These are phyloP conservation scores for Bujurquina vittata DNA, from an alignment of 2,113 vertebrate genomes.

Conservation along the genomic window DNA sequence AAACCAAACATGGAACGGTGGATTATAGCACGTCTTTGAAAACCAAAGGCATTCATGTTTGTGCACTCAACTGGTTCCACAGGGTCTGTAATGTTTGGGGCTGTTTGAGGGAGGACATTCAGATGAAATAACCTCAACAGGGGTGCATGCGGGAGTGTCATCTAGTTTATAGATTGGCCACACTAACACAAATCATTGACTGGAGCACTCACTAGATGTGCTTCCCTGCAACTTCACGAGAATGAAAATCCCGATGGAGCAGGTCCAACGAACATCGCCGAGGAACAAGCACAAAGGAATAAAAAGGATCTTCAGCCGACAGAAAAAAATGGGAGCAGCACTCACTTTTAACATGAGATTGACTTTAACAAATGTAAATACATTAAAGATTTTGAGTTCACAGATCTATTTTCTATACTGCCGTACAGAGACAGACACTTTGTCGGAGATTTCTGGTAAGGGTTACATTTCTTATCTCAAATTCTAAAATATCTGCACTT, in stretches of 20 bases:
- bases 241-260: not conserved
- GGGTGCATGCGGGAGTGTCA: not conserved
- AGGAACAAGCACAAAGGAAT: not conserved
- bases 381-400: not conserved
- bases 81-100: not conserved
- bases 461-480: not conserved
- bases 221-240: not conserved
- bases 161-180: not conserved
- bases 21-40: too few species aligned
- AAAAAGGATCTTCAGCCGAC: not conserved
- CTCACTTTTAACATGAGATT: not conserved
- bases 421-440: too few species aligned
- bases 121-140: not conserved
- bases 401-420: too few species aligned
- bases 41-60: too few species aligned
- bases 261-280: not conserved
- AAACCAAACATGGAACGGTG: too few species aligned
- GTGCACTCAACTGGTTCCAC: not conserved
- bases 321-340: rapidly evolving
- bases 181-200: not conserved
- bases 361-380: not conserved
- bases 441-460: not conserved
- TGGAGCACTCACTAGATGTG: too few species aligned
- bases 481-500: not conserved
- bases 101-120: not conserved